Evolutionary conservation across 2,888 invertebrate genomes (phyloP), one percentile per base, ranked within the genome.

Genomic region (Ichneumoninae sp.): DNA sequence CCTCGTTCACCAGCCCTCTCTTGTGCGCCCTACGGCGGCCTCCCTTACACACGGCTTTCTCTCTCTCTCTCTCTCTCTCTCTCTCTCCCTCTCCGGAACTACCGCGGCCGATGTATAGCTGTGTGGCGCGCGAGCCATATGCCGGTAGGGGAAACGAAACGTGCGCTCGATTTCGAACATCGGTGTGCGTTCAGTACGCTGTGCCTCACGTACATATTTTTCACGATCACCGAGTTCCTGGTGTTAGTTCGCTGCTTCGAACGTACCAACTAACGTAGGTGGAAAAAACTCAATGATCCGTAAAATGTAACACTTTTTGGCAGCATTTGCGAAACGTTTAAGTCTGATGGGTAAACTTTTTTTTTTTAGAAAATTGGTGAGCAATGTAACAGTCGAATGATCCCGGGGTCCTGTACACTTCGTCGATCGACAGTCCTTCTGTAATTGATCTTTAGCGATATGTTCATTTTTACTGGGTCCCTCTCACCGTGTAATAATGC

Each of bases 1-100:
- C 89, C 88, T 88, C 87, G 86, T 88, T 81, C 86, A 84, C 89
- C 89, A 88, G 88, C 88, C 87, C 87, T 87, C 87, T 86, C 85
- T 80, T 80, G 73, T 68, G 71, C 66, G 73, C 85, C 81, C 75
- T 50, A 79, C 74, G 68, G 47, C 57, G 63, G 69, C 13, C 79
- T 75, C 81, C 77, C 73, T 77, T 81, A 52, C 47, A 57, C 74
- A 63, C 44, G 57, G 47, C 36, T 73, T 10, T 13, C 68, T 33
- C 36, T 33, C n/a, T 19, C 19, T 52, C 19, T 54, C 19, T 54
- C 19, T 19, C 19, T 2, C 52, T 54, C 75, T 57, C 83, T 52
- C 19, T 54, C 19, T 54, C 19, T 19, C 19, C 8, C 52, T 54
- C 75, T 57, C 83, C 75, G 85, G 76, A 85, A 86, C 81, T 83